These are phyloP conservation scores for Brachystomella parvula DNA, from an alignment of 1,140 invertebrate species.

Conservation along the genomic window DNA sequence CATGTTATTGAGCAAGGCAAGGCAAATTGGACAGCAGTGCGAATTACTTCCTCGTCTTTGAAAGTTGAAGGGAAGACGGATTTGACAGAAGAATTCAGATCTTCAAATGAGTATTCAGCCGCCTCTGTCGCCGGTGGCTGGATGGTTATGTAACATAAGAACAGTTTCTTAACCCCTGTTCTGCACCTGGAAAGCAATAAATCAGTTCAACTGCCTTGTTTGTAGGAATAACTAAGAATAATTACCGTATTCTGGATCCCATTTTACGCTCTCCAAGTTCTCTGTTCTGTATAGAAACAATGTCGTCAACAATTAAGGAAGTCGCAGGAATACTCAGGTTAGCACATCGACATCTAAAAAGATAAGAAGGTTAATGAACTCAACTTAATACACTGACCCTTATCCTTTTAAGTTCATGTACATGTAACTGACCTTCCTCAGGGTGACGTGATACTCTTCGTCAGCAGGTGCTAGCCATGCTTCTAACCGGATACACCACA, in stretches of 20 bases:
- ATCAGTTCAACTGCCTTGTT: neutral
- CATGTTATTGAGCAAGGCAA: conserved; percentile 73
- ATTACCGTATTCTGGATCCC: conserved; percentile 29
- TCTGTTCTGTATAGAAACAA: no score
- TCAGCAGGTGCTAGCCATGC: no score
- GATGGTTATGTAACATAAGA: conserved; percentile 27
- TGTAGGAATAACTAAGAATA: neutral
- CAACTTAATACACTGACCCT: no score
- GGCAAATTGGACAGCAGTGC: conserved; percentile 72
- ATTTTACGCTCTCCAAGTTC: conserved; percentile 4
- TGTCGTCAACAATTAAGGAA: no score
- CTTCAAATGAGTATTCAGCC: neutral
- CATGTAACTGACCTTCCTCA: neutral
- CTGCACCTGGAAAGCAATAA: conserved; percentile 11
- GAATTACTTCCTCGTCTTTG: conserved; percentile 65
- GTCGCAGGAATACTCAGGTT: no score
- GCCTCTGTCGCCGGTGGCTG: conserved; percentile 18
- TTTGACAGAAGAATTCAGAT: neutral
- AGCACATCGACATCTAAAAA: no score
- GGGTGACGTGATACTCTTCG: no score
- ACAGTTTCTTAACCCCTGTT: conserved; percentile 24
- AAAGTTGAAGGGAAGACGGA: conserved; percentile 58
- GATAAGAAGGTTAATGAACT: no score
- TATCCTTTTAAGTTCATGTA: no score
- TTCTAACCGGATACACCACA: no score